A percentile compares a stretch with the other conserved stretches of the same genome.
Evolutionary conservation across 64 coral and sea anemone species (phyloP).

Genomic region (Dendrophyllia cribrosa): DNA sequence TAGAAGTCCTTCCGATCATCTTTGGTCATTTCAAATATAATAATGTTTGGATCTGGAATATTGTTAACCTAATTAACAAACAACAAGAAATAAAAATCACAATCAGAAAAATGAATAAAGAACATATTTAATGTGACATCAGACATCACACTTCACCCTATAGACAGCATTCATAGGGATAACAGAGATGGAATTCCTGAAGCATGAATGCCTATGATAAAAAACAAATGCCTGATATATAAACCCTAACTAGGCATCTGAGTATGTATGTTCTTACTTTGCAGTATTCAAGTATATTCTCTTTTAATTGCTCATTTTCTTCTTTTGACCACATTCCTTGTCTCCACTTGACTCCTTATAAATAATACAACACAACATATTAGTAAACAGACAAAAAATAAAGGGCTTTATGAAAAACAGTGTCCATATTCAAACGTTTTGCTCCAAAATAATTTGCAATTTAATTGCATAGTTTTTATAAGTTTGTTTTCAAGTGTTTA

Average conservation of each 20-base stretch:
- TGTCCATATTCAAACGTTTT: background rate
- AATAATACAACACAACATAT: background rate
- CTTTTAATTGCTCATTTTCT: slow-evolving; percentile 88
- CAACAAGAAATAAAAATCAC: background rate
- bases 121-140: background rate
- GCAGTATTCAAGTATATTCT: slow-evolving; percentile 95
- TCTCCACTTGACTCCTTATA: slow-evolving; percentile 92
- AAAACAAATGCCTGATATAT: no score
- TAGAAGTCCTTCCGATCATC: slow-evolving; percentile 98
- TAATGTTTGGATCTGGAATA: slow-evolving; percentile 88
- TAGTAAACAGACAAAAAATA: background rate
- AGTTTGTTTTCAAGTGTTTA: no score
- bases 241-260: no score
- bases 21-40: slow-evolving; percentile 97
- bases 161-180: no score
- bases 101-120: background rate
- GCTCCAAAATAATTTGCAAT: background rate
- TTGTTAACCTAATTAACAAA: slow-evolving; percentile 70
- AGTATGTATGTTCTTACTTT: slow-evolving; percentile 41
- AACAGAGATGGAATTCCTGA: no score
- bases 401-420: background rate
- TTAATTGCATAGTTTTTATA: background rate
- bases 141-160: no score
- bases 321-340: slow-evolving; percentile 99
- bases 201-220: no score